Percentiles rank a stretch among this genome's conserved stretches.
These are phyloP conservation scores for Parus major DNA, from an alignment of 2,113 vertebrate species.

Conservation along the genomic window DNA sequence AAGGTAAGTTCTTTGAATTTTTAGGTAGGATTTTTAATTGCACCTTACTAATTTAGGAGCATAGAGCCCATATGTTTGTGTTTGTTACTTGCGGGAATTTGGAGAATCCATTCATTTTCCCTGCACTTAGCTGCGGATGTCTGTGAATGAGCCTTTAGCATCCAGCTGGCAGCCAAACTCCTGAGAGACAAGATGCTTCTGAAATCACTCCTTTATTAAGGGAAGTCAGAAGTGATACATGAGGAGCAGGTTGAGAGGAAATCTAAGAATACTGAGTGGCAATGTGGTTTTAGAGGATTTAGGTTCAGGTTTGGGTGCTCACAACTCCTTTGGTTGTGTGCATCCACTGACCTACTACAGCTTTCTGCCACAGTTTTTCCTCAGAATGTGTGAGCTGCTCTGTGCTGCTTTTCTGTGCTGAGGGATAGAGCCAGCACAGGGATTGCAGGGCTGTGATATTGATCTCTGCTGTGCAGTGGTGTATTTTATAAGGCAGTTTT, in stretches of 20 bases:
- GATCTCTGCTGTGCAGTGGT: background rate
- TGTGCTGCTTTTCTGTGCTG: background rate
- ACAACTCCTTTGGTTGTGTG: background rate
- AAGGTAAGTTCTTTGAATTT: conserved; percentile 77
- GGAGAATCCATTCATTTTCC: background rate
- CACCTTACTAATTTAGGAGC: background rate
- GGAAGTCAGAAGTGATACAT: background rate
- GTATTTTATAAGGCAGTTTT: background rate
- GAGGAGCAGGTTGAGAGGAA: background rate
- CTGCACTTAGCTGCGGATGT: rapidly evolving
- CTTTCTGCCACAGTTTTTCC: background rate
- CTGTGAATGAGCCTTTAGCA: background rate
- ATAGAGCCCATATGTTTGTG: background rate
- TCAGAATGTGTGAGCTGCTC: background rate
- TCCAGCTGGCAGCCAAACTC: background rate
- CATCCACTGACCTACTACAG: background rate
- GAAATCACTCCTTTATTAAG: background rate
- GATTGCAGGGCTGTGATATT: background rate
- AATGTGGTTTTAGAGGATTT: background rate
- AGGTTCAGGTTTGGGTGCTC: background rate
- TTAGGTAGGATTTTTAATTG: background rate
- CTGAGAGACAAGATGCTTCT: background rate
- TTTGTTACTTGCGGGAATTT: background rate
- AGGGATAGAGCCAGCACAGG: background rate
- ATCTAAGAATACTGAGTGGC: background rate